phyloP scores from a whole-genome alignment of 2,888 invertebrate species.

The Caenorhabditis sp. region DNA sequence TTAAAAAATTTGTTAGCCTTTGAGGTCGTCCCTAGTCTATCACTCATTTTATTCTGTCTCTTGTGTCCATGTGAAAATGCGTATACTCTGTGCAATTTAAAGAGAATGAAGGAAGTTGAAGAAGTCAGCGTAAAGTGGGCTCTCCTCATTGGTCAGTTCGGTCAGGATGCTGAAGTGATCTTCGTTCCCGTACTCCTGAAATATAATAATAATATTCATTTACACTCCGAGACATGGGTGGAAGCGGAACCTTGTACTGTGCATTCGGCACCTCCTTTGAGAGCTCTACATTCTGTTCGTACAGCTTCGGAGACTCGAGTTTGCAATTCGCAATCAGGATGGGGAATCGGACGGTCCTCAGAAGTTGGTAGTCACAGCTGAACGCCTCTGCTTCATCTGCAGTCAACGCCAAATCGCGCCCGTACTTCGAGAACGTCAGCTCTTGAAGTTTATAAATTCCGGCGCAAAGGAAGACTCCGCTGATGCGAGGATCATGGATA shows the following conservation, averaged over 20 bases:
- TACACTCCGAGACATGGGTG: too few species aligned
- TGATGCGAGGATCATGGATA: slow-evolving; percentile 16
- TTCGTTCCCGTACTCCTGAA: slow-evolving; percentile 36
- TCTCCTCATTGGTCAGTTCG: slow-evolving; percentile 21
- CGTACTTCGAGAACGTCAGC: slow-evolving; percentile 20
- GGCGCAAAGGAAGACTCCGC: slow-evolving; percentile 32
- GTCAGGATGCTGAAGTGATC: slow-evolving; percentile 47
- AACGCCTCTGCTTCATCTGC: slow-evolving; percentile 29
- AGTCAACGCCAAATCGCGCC: slow-evolving; percentile 35
- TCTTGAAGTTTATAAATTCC: slow-evolving; percentile 46
- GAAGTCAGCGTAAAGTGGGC: slow-evolving; percentile 9
- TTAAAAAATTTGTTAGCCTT: slow-evolving; percentile 25
- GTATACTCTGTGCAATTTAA: neutral
- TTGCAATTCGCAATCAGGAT: slow-evolving; percentile 20
- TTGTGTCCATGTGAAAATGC: neutral
- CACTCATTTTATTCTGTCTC: neutral
- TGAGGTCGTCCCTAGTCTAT: slow-evolving; percentile 6
- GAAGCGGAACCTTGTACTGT: slow-evolving; percentile 41
- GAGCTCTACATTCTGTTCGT: slow-evolving; percentile 47
- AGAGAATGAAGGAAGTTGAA: slow-evolving; percentile 34
- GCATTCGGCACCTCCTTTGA: slow-evolving; percentile 7
- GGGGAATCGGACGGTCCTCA: slow-evolving; percentile 16
- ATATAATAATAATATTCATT: neutral
- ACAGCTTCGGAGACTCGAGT: slow-evolving; percentile 44
- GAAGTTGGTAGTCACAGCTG: slow-evolving; percentile 37